Evolutionary conservation across 2,797 vertebrate genomes (phyloP).

Genomic region (Aeoliscus strigatus): DNA sequence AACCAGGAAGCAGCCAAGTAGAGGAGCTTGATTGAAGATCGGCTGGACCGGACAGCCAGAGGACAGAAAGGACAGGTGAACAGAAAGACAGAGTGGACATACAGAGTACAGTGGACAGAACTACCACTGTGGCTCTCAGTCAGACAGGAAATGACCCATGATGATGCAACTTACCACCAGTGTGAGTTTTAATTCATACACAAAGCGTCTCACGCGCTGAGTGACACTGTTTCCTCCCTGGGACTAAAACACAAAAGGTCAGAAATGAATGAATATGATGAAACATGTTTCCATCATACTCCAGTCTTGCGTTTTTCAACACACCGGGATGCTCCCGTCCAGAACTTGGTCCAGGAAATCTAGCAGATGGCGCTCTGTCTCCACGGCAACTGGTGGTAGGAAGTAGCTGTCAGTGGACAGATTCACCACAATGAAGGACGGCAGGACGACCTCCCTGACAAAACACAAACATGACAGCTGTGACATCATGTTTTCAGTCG

Average conservation of each 20-base stretch:
- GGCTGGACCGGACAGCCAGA: conserved; percentile 9
- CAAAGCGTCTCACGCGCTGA: conserved; percentile 33
- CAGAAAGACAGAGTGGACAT: not conserved
- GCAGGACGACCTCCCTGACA: conserved; percentile 79
- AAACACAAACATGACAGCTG: not conserved
- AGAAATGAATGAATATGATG: too few species aligned
- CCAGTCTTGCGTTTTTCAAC: not conserved
- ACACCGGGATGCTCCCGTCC: conserved; percentile 80
- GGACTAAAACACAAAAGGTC: conserved; percentile 27
- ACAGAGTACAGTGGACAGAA: not conserved
- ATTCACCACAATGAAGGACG: conserved; percentile 86
- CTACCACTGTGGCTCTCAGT: not conserved
- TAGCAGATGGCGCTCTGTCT: conserved; percentile 79
- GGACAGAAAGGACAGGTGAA: conserved; percentile 3
- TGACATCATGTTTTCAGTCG: too few species aligned
- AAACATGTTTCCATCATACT: too few species aligned
- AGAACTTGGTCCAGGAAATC: conserved; percentile 83
- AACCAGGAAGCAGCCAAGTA: conserved; percentile 36
- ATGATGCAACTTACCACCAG: conserved; percentile 31
- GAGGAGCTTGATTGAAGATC: conserved; percentile 21
- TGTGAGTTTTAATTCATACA: conserved; percentile 13
- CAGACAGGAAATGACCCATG: not conserved
- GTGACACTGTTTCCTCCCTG: conserved; percentile 46
- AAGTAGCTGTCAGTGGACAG: conserved; percentile 92
- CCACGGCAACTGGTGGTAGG: conserved; percentile 72